Evolutionary conservation across 2,888 invertebrate species (phyloP).

Genomic region (Epicampocera succincta): DNA sequence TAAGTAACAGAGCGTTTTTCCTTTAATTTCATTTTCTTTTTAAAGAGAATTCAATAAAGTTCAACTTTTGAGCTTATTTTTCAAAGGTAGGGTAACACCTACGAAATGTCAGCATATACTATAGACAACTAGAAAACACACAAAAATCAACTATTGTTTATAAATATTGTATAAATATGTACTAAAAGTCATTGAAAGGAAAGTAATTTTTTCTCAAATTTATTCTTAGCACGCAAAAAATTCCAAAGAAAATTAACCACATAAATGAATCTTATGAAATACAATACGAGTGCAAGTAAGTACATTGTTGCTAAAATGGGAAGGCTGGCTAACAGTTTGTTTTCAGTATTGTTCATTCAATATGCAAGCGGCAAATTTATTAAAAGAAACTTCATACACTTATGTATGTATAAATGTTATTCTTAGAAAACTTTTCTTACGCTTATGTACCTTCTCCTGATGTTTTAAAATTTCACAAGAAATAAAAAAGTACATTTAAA

Average conservation of each 20-base stretch:
- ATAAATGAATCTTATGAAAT: constrained; percentile 20
- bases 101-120: no score
- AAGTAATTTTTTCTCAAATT: constrained; percentile 23
- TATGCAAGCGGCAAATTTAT: no score
- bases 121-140: no score
- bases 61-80: no score
- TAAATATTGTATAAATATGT: neutral
- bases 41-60: no score
- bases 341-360: no score
- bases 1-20: no score
- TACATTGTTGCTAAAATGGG: constrained; percentile 29
- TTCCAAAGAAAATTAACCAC: constrained; percentile 31
- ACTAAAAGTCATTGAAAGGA: constrained; percentile 12
- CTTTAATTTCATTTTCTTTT: no score
- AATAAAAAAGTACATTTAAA: constrained; percentile 24
- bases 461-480: constrained; percentile 19
- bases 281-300: neutral
- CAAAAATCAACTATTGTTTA: no score
- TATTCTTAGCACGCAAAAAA: constrained; percentile 49
- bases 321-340: neutral
- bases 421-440: neutral
- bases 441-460: constrained; percentile 7
- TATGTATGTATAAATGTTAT: no score
- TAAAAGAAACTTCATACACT: no score
- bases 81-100: no score